Percentiles rank a stretch among this genome's conserved stretches.
Evolutionary conservation across 2,797 vertebrate species (phyloP).

Genomic region (Micromesistius poutassou): DNA sequence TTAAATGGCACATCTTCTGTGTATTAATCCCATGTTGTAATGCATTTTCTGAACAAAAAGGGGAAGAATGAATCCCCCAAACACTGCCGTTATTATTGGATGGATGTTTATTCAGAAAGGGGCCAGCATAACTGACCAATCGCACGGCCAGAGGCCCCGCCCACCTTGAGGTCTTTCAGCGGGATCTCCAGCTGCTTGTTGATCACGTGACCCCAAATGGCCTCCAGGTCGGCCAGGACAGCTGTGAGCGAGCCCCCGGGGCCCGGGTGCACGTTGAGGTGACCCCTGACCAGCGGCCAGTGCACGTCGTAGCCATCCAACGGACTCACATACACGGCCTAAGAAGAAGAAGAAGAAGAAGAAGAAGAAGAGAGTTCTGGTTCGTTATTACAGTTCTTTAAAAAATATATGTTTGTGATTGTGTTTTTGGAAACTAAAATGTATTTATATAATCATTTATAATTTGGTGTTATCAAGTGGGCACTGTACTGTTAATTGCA

Average conservation of each 20-base stretch:
- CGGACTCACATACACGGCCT: conserved; percentile 91
- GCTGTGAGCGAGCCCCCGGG: conserved; percentile 88
- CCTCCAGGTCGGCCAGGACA: conserved; percentile 87
- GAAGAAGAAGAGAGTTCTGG: neutral
- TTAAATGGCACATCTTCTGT: no score
- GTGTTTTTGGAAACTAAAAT: neutral
- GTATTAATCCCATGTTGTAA: no score
- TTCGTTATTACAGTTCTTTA: neutral
- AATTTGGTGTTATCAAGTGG: neutral
- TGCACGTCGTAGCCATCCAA: conserved; percentile 88
- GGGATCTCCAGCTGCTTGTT: conserved; percentile 94
- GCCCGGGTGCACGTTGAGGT: conserved; percentile 85
- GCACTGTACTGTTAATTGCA: neutral
- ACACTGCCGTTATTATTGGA: neutral
- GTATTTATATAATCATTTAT: neutral
- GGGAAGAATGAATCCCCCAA: neutral
- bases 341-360: neutral
- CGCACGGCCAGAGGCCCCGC: neutral
- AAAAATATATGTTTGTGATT: neutral
- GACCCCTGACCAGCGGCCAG: conserved; percentile 89
- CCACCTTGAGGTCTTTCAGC: conserved; percentile 95
- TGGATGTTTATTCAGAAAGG: neutral
- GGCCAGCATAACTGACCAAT: neutral
- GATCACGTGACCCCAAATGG: conserved; percentile 90
- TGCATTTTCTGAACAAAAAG: neutral